Evolutionary conservation across 2,113 vertebrate species (phyloP), one percentile per base, ranked within the genome.

Genomic region (Alligator sinensis): DNA sequence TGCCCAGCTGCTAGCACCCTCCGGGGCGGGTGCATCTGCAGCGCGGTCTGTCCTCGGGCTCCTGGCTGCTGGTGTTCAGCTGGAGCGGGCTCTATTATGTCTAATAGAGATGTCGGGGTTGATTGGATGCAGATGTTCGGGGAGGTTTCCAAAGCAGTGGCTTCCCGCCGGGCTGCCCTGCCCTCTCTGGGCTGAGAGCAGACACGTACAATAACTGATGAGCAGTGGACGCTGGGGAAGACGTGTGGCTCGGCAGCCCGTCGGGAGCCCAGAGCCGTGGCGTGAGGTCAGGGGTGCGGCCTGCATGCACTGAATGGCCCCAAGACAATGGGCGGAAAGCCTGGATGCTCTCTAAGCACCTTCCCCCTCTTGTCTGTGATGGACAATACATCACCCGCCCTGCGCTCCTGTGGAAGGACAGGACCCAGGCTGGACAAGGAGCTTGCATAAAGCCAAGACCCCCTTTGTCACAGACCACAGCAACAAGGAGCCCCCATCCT

Each of bases 61-160:
- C 78, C 2, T 3, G 0, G 77, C 95, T 89, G n/a, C 91, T 0
- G 13, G 80, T 4, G 85, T 9, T 82, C 88, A 72, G 86, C 77
- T 0, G 82, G 86, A 19, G n/a, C 13, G 16, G 76, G 63, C 77
- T 1, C 6, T 2, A 14, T 90, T 24, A 14, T 11, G 61, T 93
- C 82, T 3, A 54, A 2, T 5, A 2, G 9, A 88, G 22, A 18
- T 27, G 77, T 1, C 82, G 4, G 0, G 76, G 55, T 68, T 94
- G 85, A 96, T 89, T 5, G 90, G 60, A 90, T 55, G 38, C 96
- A 97, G 94, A 95, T 96, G 97, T 81, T 82, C 76, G 4, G 3
- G 0, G 5, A 94, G 59, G 77, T 28, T 95, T 95, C 90, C 93
- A 93, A 92, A 90, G 93, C 87, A 91, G 70, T 94, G 34, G 13